Base-by-base conservation (phyloP, 1,140 invertebrate species). In the Cotesia vestalis region DNA sequence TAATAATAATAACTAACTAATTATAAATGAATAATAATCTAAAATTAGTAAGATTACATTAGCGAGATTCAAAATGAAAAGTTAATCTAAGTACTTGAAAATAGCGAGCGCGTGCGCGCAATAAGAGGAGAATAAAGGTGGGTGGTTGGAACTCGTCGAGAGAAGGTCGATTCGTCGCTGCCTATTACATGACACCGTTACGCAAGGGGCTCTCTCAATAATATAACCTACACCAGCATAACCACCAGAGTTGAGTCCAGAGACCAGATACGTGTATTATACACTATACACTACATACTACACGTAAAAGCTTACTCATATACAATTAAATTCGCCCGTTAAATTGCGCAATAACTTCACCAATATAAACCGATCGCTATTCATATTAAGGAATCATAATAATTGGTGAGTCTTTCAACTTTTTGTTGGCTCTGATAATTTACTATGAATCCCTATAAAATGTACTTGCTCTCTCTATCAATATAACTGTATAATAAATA, bases 111-210 rank as follows among this genome's bases (percentile, higher is more conserved):
- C 53, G 68, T 57, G 68, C 55, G 60, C 55, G 27, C 36, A 46
- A 59, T 59, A 73, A 69, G 73, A 64, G 64, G 40, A 46, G 75
- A 76, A 61, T 63, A 27, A 76, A 66, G 71, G 77, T 75, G 75
- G 78, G 73, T 78, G 71, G 66, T 68, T 75, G 62, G 52, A 46
- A 40, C 62, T 63, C 53, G 68, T 64, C 61, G 57, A 60, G 73
- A 79, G 80, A 81, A 80, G 79, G 79, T 78, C 73, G 76, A 79
- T 78, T 78, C 75, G 76, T 81, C 62, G 78, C 75, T 79, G 66
- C 40, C 64, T 72, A 77, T 81, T 81, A 80, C 79, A 79, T 80
- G 78, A 80, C 80, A 79, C 76, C 69, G 70, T 81, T 81, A 79
- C 79, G 79, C 79, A 81, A 81, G 66, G 38, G 40, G 53, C 53